Evolutionary conservation across 2,888 invertebrate genomes (phyloP), one percentile per base, ranked within the genome.

Genomic region (Podabrus alpinus): DNA sequence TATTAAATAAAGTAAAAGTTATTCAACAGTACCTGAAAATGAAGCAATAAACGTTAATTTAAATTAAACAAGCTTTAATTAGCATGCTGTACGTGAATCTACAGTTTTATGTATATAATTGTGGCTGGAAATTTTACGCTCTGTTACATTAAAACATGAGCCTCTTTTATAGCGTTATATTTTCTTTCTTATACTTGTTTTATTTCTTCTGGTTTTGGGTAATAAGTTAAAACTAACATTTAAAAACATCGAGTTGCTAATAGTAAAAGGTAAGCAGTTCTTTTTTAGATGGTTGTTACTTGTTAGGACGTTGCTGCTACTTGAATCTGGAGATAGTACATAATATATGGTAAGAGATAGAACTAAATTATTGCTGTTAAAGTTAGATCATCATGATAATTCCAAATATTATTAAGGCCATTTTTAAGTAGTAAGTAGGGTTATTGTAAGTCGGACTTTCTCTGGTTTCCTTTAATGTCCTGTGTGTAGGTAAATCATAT

Each of bases 41-140:
- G 60, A 29, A 60, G 60, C 17, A 61, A 72, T 72, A 72, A 72
- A 16, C 66, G 67, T 72, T 72, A 72, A 72, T 68, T 68, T 72
- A 72, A 72, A 68, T 68, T 72, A 72, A 72, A 72, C 68, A 59
- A 60, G 45, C 67, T 19, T 67, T 72, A 72, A 72, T 72, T 72
- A 72, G 72, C 72, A 64, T 25, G 64, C 70, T 71, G 70, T 71
- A 71, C 70, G 70, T 71, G 70, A 62, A 71, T 71, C 66, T 71
- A 21, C 64, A 71, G 59, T 64, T 71, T 71, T 71, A 71, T 59
- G 71, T 71, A 67, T 66, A 71, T 71, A 71, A 71, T 71, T 71
- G 64, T 71, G 67, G 67, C 61, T 66, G 71, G 29, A 67, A 71
- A 71, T 71, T 71, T 71, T 71, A 71, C 71, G 66, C 71, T 67